These are phyloP conservation scores for Philereme vetulata DNA, from an alignment of 2,888 invertebrate genomes.

Conservation along the genomic window DNA sequence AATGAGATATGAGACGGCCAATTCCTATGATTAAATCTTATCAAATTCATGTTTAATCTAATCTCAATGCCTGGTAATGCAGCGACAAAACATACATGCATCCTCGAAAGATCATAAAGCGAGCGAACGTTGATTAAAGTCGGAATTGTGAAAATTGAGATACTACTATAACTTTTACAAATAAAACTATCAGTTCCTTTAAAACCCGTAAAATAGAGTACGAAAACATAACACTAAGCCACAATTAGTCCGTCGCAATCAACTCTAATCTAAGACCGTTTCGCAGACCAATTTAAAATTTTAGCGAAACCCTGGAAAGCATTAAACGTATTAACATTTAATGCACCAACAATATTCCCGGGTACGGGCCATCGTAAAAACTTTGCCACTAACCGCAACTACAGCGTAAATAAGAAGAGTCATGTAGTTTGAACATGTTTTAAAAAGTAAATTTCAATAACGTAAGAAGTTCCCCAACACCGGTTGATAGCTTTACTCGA, in stretches of 20 bases:
- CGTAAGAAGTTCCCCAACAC: constrained; percentile 63
- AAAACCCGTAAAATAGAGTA: constrained; percentile 13
- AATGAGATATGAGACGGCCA: too few species aligned
- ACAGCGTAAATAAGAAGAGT: constrained; percentile 56
- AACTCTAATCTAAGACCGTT: constrained; percentile 65
- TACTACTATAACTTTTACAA: too few species aligned
- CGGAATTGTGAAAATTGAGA: too few species aligned
- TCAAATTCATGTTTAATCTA: too few species aligned
- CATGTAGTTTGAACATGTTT: constrained; percentile 72
- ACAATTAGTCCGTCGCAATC: constrained; percentile 53
- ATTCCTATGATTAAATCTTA: too few species aligned
- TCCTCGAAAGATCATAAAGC: too few species aligned
- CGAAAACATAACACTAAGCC: constrained; percentile 12
- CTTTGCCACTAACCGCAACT: constrained; percentile 65
- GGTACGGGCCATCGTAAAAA: constrained; percentile 73
- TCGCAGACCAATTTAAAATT: constrained; percentile 72
- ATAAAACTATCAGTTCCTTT: not conserved
- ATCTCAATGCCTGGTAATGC: too few species aligned
- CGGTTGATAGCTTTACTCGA: constrained; percentile 52
- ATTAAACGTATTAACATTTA: constrained; percentile 64
- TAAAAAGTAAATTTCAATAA: constrained; percentile 77
- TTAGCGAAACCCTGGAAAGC: constrained; percentile 63
- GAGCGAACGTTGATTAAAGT: too few species aligned
- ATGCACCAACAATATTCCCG: constrained; percentile 76
- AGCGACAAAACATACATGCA: too few species aligned